A percentile compares a stretch with the other conserved stretches of the same genome.
Conservation (phyloP, 2,888 invertebrate genomes). For the Anagyrus pseudococci region DNA sequence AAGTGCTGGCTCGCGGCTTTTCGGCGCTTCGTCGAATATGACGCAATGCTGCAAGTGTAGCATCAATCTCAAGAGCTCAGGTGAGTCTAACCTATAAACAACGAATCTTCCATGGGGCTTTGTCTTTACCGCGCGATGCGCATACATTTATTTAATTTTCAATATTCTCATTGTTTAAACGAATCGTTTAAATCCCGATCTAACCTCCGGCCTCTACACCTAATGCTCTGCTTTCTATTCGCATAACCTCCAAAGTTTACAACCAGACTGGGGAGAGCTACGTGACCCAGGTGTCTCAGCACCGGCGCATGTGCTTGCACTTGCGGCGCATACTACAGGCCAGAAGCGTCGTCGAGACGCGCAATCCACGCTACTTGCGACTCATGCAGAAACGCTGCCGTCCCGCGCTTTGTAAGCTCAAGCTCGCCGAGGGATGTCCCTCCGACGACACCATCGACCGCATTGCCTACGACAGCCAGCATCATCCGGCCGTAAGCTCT, state of each 20-base stretch:
- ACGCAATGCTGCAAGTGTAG: slow-evolving; percentile 43
- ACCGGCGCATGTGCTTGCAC: slow-evolving; percentile 56
- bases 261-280: slow-evolving; percentile 56
- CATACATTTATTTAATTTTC: too few relatives aligned
- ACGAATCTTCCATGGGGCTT: too few relatives aligned
- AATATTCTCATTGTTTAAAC: too few relatives aligned
- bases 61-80: slow-evolving; percentile 47
- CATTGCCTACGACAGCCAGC: slow-evolving; percentile 53
- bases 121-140: too few relatives aligned
- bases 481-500: slow-evolving; percentile 52
- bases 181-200: too few relatives aligned
- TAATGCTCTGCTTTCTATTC: too few relatives aligned
- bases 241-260: too few relatives aligned
- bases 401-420: slow-evolving; percentile 12
- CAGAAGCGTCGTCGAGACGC: slow-evolving; percentile 52
- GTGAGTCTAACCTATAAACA: too few relatives aligned
- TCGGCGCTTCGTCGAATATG: too few relatives aligned
- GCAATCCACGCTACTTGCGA: slow-evolving; percentile 48
- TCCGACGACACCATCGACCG: slow-evolving; percentile 51
- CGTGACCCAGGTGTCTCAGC: slow-evolving; percentile 52
- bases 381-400: slow-evolving; percentile 19
- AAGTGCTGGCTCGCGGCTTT: too few relatives aligned
- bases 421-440: slow-evolving; percentile 34
- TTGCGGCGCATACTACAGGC: slow-evolving; percentile 54
- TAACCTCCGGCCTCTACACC: too few relatives aligned